Evolutionary conservation across 1,140 invertebrate genomes (phyloP), one percentile per base, ranked within the genome.

Genomic region (Drosophila busckii): DNA sequence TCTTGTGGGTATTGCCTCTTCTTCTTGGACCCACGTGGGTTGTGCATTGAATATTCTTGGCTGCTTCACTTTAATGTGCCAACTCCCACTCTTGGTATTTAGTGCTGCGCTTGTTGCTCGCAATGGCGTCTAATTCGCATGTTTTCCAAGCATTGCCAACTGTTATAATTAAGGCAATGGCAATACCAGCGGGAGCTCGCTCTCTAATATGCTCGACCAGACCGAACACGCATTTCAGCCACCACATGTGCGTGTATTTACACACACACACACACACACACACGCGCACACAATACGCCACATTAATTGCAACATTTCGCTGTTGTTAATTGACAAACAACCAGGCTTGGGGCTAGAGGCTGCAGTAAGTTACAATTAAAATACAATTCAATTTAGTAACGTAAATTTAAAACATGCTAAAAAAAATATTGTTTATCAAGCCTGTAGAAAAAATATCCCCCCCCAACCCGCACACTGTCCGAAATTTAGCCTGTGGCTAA

Each of bases 281-380:
- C 8, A 2, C 22, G 4, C 20, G 9, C 10, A 48, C 8, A 53
- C 29, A 64, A 61, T 65, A 56, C 50, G 59, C 54, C 58, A 73
- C 63, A 70, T 71, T 73, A 73, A 65, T 80, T 69, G 64, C 75
- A 65, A 80, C 64, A 82, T 73, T 65, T 68, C 55, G 50, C 54
- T 59, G 48, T 54, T 68, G 63, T 80, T 82, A 80, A 80, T 80
- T 80, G 75, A 71, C 70, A 76, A 69, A 75, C 61, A 75, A 61
- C 68, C 38, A 45, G 41, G 26, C 45, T 13, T 25, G 15, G n/a
- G 6, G 6, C 16, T n/a, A 16, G 19, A 37, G 17, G 25, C 35
- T 5, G 26, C 12, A 17, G 20, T 45, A 32, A 73, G 58, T n/a
- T 40, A 37, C 61, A 76, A 76, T 78, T 78, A 67, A 76, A 65